These are phyloP conservation scores for Pycnonotus jocosus DNA, from an alignment of 2,113 vertebrate genomes.

Conservation along the genomic window DNA sequence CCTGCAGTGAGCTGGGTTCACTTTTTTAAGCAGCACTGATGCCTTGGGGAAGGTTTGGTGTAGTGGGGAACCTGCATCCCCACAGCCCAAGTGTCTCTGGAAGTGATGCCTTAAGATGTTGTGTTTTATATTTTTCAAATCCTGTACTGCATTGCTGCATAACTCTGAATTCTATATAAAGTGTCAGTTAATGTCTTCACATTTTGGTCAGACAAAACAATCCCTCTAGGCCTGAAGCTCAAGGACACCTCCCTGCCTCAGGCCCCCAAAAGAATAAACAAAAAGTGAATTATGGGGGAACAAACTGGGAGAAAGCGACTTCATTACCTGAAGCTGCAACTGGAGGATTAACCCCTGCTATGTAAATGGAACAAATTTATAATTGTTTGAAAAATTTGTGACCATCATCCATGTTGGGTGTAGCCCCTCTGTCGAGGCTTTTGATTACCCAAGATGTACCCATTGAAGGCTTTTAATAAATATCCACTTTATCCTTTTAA, in stretches of 20 bases:
- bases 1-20: not conserved
- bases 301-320: not conserved
- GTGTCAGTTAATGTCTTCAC: not conserved
- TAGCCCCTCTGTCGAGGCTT: not conserved
- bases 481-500: not conserved
- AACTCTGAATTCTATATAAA: no score
- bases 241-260: not conserved
- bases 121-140: not conserved
- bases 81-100: not conserved
- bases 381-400: accelerated
- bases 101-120: not conserved
- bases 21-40: not conserved
- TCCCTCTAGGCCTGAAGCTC: not conserved
- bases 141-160: not conserved
- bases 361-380: not conserved
- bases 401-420: not conserved
- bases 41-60: not conserved
- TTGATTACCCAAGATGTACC: not conserved
- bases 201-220: not conserved
- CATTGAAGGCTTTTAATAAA: not conserved
- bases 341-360: not conserved
- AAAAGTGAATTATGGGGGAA: not conserved
- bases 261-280: no score
- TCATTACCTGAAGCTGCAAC: not conserved
- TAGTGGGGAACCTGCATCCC: not conserved